Base-by-base conservation (phyloP, 2,113 vertebrate species). In the Psittacula cyanocephala region DNA sequence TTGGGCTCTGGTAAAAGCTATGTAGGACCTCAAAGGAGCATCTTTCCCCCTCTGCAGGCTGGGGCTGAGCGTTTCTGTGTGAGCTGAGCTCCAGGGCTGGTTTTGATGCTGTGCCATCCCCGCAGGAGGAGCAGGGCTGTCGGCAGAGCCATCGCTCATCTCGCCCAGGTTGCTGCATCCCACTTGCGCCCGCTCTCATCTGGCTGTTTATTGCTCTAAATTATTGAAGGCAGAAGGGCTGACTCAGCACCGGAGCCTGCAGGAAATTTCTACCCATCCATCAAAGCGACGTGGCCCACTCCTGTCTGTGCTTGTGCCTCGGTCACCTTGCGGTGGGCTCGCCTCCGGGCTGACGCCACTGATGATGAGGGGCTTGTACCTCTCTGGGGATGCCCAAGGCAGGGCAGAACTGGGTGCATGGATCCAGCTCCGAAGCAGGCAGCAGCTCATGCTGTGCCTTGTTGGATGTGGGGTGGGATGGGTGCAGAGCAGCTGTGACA, bases 181-280 rank as follows among this genome's bases (percentile, higher is more conserved):
- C 89, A 15, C 84, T 5, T 4, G 5, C 9, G 9, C 68, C 47
- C 14, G 72, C 92, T 87, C 77, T 84, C 64, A 72, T 85, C 82
- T 72, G 6, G 4, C 67, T 87, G 62, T 65, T 96, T 50, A 81
- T 81, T 65, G 91, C 88, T 50, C 91, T 65, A 52, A 95, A 77
- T 93, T 72, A 65, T 25, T 41, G 68, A 76, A 84, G 88, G 27
- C 86, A 31, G 76, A 82, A 76, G 31, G 53, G 92, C 95, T 95
- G 96, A 87, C 74, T 91, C 94, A 62, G 88, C 93, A 77, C 18
- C 8, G 16, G 91, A 77, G 91, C n/a, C 86, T 55, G 76, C 29
- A 44, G 86, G 69, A 23, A 25, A 77, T 81, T 87, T 92, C 86
- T 55, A 3, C 25, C 4, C 86, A 83, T 89, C 84, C 37, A 67